Evolutionary conservation across 2,113 vertebrate genomes (phyloP).

Genomic region (Pluvianellus socialis): DNA sequence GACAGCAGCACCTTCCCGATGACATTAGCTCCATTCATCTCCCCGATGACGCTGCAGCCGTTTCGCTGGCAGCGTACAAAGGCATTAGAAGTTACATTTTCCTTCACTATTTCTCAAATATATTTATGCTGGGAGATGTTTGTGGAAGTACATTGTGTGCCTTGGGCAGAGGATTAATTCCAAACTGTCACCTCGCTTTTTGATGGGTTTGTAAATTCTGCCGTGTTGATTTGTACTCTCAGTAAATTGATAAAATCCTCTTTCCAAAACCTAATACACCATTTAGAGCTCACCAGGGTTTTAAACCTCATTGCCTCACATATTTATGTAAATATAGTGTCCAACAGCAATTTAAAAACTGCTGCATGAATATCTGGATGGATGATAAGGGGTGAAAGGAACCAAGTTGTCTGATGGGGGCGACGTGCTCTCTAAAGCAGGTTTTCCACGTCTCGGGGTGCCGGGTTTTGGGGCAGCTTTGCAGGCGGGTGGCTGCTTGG

Average conservation of each 20-base stretch:
- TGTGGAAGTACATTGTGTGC: slow-evolving; percentile 39
- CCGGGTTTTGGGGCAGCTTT: background rate
- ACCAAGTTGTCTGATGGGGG: background rate
- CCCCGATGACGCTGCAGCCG: background rate
- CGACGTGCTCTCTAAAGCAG: background rate
- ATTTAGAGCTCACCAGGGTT: background rate
- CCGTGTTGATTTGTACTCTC: slow-evolving; percentile 33
- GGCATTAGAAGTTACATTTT: slow-evolving; percentile 30
- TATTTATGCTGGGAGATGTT: slow-evolving; percentile 45
- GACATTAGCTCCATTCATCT: slow-evolving; percentile 43
- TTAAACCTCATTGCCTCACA: slow-evolving; percentile 27
- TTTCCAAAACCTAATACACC: slow-evolving; percentile 16
- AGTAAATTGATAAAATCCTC: slow-evolving; percentile 55
- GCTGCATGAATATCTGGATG: background rate
- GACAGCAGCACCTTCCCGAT: slow-evolving; percentile 23
- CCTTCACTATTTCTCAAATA: slow-evolving; percentile 18
- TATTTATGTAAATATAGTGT: slow-evolving; percentile 32
- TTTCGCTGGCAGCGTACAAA: background rate
- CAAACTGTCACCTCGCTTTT: slow-evolving; percentile 29
- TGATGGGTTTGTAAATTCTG: slow-evolving; percentile 57
- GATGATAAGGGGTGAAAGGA: background rate
- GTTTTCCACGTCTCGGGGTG: fast-evolving
- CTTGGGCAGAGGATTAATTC: slow-evolving; percentile 40
- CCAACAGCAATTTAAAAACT: slow-evolving; percentile 9
- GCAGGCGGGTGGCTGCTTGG: background rate